phyloP scores from a whole-genome alignment of 2,888 invertebrate genomes.

The Lithophane ornitopus region DNA sequence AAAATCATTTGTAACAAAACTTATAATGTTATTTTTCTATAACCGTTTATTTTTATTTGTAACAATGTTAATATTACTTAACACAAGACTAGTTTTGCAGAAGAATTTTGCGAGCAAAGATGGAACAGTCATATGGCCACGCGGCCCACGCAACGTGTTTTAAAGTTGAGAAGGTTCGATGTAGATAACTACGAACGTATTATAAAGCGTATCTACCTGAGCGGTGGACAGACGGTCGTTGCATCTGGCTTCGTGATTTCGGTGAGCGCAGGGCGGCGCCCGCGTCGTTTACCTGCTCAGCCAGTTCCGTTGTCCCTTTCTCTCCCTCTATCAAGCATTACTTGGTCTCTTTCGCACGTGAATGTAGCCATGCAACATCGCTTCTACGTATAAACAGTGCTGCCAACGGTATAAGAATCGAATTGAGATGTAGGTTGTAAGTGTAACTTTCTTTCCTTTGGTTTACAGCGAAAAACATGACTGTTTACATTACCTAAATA shows the following conservation, averaged over 20 bases:
- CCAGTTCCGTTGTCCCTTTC: constrained; percentile 77
- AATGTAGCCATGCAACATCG: constrained; percentile 75
- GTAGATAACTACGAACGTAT: constrained; percentile 47
- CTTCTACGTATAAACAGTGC: constrained; percentile 65
- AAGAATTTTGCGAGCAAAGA: constrained; percentile 45
- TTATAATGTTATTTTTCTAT: neutral
- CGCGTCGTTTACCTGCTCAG: constrained; percentile 78
- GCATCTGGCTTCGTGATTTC: constrained; percentile 82
- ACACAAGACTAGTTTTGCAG: constrained; percentile 15
- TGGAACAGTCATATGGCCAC: constrained; percentile 54
- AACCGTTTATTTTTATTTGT: neutral
- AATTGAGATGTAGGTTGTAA: constrained; percentile 67
- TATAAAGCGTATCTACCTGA: constrained; percentile 60
- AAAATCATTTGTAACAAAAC: constrained; percentile 4
- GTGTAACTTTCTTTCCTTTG: constrained; percentile 62
- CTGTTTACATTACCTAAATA: constrained; percentile 20
- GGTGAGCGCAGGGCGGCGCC: constrained; percentile 73
- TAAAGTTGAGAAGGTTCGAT: constrained; percentile 52
- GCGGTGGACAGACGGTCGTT: constrained; percentile 71
- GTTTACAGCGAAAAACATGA: constrained; percentile 39
- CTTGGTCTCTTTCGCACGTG: constrained; percentile 66
- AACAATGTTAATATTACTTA: constrained; percentile 10
- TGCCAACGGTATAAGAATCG: constrained; percentile 66
- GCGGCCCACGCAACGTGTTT: constrained; percentile 57
- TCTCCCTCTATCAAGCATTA: constrained; percentile 56